These are phyloP conservation scores for Nomada fabriciana DNA, from an alignment of 2,888 invertebrate genomes.

Conservation along the genomic window DNA sequence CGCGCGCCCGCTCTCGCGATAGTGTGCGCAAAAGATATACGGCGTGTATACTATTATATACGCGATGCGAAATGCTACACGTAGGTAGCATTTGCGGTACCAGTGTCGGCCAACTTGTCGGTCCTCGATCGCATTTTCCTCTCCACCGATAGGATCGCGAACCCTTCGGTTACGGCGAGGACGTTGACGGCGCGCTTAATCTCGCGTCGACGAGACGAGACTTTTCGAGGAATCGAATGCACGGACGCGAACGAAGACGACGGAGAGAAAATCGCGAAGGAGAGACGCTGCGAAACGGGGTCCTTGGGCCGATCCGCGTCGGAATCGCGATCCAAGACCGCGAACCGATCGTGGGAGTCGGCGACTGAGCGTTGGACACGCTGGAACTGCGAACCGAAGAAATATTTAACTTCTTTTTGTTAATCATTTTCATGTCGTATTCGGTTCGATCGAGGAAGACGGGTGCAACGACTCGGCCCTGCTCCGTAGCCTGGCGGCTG, in stretches of 20 bases:
- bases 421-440: conserved; percentile 50
- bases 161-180: not conserved
- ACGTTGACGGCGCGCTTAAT: no score
- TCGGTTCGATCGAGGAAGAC: conserved; percentile 60
- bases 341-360: conserved; percentile 81
- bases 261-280: conserved; percentile 35
- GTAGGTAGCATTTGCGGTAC: conserved; percentile 60
- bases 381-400: conserved; percentile 50
- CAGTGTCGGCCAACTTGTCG: conserved; percentile 64
- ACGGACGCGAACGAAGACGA: no score
- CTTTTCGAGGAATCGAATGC: no score
- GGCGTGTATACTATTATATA: conserved; percentile 7
- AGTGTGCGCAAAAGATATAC: conserved; percentile 24
- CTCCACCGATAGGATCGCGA: not conserved
- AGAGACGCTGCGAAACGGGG: conserved; percentile 5
- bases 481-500: not conserved
- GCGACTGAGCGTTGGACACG: conserved; percentile 63
- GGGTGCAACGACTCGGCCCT: not conserved
- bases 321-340: conserved; percentile 75
- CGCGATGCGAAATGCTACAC: conserved; percentile 62
- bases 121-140: not conserved
- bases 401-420: no score
- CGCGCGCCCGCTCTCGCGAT: conserved; percentile 51
- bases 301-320: conserved; percentile 59
- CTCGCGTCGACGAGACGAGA: no score